Base-by-base conservation (phyloP, 1,140 invertebrate species). In the Agrypnia vestita region DNA sequence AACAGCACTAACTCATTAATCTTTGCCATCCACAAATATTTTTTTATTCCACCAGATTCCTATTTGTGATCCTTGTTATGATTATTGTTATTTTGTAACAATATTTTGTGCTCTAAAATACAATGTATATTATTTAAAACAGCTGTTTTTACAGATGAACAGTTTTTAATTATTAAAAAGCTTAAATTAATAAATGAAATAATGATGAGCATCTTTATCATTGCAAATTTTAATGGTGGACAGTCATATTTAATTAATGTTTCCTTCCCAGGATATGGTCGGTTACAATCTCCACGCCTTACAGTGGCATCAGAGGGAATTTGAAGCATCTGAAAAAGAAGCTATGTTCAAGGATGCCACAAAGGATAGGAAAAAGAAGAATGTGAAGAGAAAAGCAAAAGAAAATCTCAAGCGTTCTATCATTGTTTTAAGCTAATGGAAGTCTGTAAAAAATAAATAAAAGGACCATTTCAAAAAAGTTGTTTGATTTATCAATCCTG, bases 221-320 rank as follows among this genome's bases (percentile, higher is more conserved):
- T n/a, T n/a, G n/a, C n/a, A n/a, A n/a, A n/a, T n/a, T n/a, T n/a
- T n/a, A n/a, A n/a, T n/a, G 49, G 3, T 12, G 8, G 1, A 3
- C 49, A 61, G 17, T 61, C 9, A 19, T 61, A n/a, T 15, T 15
- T 61, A 61, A 11, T 4, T 43, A 25, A 64, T 73, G 13, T 25
- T 51, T 74, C 80, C 86, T 88, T 76, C n/a, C 56, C 86, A 97
- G 92, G 95, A 99, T 88, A 92, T 92, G 67, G 89, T 97, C 73
- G 97, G 97, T 4, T 96, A 94, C 86, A 99, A 99, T 90, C 87
- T 96, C 62, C 94, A 96, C 86, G 96, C 94, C 0, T 89, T 99
- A 82, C 90, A 93, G 73, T 94, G 96, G 85, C 84, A 97, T 12
- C 93, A 96, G 85, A 89, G 93, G 61, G 90, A 94, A 77, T 89